Evolutionary conservation across 2,888 invertebrate species (phyloP), one percentile per base, ranked within the genome.

Genomic region (Spicauda simplicius): DNA sequence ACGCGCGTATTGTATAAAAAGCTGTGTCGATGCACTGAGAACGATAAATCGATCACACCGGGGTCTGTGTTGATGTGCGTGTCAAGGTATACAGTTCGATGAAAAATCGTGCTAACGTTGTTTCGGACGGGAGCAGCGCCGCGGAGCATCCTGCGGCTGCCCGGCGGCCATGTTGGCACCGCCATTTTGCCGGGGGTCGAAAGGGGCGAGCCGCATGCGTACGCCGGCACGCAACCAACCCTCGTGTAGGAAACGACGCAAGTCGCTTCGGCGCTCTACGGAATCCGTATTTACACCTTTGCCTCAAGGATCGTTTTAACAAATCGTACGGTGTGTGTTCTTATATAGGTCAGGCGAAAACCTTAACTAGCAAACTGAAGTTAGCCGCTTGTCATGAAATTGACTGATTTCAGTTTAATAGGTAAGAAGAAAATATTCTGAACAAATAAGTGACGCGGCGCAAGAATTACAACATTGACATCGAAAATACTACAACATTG

Each of bases 151-250:
- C 90, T 88, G 90, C 88, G 90, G 86, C 91, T 89, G 90, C 90
- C 89, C 88, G 92, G 90, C 92, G 88, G 93, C 93, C 93, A 93
- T 93, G 88, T 93, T 91, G 89, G 83, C 85, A 84, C 88, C 90
- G 94, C 93, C 94, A 94, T 94, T 89, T 93, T 94, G 88, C 88
- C 83, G 87, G 87, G 88, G 85, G 87, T 85, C 86, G 84, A 84
- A 81, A 82, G 85, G 87, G 86, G 86, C 84, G 86, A 85, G 86
- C 90, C 91, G 93, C 93, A 93, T 91, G 93, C 91, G 91, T 91
- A 87, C 90, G 89, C 83, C 65, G 89, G 83, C 83, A 90, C 89
- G 87, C 89, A 87, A 83, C 83, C 80, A 87, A 83, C 83, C 80
- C 81, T 79, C 78, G 79, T 78, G 79, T 74, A 79, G 79, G 80